These are phyloP conservation scores for Gallinago jamesoni DNA, from an alignment of 2,113 vertebrate species.

Conservation along the genomic window DNA sequence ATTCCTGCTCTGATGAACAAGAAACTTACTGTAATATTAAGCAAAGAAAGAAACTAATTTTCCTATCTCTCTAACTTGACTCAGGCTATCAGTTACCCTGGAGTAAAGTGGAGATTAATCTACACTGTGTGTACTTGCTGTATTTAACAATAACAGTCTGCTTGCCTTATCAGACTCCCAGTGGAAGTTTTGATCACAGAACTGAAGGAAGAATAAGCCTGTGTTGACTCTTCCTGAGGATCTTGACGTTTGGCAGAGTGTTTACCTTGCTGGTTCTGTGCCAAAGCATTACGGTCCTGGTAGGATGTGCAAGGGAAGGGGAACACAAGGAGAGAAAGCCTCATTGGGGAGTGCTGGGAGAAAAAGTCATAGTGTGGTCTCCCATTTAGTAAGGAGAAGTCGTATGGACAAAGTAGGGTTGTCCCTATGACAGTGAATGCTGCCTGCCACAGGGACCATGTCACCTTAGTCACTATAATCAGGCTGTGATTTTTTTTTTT, in stretches of 20 bases:
- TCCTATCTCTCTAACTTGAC: constrained; percentile 38
- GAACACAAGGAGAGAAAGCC: neutral
- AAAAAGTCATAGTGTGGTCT: neutral
- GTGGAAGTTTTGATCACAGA: constrained; percentile 59
- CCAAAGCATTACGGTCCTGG: neutral
- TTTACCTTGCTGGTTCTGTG: constrained; percentile 51
- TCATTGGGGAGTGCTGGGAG: neutral
- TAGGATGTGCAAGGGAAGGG: neutral
- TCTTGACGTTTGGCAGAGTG: constrained; percentile 38
- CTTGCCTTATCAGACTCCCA: constrained; percentile 57
- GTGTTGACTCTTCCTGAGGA: constrained; percentile 62
- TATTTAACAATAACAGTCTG: constrained; percentile 37
- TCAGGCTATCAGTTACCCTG: constrained; percentile 39
- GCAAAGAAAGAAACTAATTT: constrained; percentile 50
- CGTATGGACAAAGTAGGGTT: neutral
- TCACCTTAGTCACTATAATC: neutral
- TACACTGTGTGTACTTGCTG: constrained; percentile 36
- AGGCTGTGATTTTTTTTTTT: neutral
- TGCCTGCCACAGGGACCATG: neutral
- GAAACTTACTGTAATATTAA: constrained; percentile 53
- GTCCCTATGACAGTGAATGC: neutral
- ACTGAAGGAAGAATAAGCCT: constrained; percentile 44
- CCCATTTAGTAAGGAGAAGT: neutral
- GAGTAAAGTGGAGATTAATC: constrained; percentile 58
- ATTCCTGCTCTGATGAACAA: constrained; percentile 17